A percentile compares a stretch with the other conserved stretches of the same genome.
phyloP scores from a whole-genome alignment of 2,797 vertebrate genomes.

The Sparus aurata region DNA sequence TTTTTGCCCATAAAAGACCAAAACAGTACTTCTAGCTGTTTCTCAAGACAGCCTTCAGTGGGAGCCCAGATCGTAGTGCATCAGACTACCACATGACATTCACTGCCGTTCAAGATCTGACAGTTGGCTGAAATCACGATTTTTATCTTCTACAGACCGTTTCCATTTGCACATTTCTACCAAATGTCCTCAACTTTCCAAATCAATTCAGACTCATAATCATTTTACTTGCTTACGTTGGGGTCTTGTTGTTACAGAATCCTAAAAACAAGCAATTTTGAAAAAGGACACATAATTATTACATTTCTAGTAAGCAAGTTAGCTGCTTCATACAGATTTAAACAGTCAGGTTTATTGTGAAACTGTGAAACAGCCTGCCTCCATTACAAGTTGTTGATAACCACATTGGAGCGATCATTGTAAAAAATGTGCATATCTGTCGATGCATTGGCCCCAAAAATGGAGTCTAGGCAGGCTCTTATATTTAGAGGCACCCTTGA shows the following conservation, averaged over 20 bases:
- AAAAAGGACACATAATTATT: not conserved
- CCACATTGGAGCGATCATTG: too few relatives aligned
- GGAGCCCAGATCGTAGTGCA: not conserved
- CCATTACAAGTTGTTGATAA: too few relatives aligned
- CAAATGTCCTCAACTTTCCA: not conserved
- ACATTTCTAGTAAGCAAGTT: too few relatives aligned
- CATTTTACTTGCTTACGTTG: not conserved
- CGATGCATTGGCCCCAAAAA: too few relatives aligned
- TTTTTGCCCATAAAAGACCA: not conserved
- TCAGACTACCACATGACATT: not conserved
- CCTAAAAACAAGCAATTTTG: not conserved
- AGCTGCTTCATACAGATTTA: too few relatives aligned
- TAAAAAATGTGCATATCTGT: too few relatives aligned
- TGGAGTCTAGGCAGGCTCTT: too few relatives aligned
- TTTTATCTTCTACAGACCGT: not conserved
- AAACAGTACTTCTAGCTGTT: not conserved
- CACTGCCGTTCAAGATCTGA: not conserved
- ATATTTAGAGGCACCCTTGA: not conserved
- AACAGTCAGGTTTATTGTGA: too few relatives aligned
- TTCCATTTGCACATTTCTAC: not conserved
- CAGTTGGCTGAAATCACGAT: not conserved
- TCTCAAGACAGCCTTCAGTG: not conserved
- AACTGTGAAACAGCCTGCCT: too few relatives aligned
- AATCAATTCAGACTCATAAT: not conserved
- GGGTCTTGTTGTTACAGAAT: not conserved